Evolutionary conservation across 2,797 vertebrate species (phyloP).

Genomic region (Chelon labrosus): DNA sequence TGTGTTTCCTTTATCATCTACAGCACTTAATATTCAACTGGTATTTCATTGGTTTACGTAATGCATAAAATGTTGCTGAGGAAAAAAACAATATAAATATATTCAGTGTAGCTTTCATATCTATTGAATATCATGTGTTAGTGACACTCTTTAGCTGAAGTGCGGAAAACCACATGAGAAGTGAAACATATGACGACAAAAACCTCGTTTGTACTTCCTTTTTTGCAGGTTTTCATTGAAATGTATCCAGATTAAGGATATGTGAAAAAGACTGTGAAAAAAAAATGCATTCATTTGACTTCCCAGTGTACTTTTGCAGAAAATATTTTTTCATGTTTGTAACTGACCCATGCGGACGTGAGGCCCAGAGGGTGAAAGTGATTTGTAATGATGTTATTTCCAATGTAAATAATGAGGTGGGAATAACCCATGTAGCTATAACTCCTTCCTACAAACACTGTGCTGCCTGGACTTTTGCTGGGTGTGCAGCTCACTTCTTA

Average conservation of each 20-base stretch:
- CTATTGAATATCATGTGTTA: slow-evolving; percentile 2
- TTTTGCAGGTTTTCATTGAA: background rate
- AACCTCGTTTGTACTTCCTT: slow-evolving; percentile 19
- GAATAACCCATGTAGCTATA: background rate
- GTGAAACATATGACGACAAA: slow-evolving; percentile 8
- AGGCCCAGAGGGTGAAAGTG: background rate
- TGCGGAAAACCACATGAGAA: slow-evolving; percentile 21
- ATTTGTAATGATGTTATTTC: slow-evolving; percentile 14
- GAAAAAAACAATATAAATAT: background rate
- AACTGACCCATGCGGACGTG: background rate
- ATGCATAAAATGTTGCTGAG: slow-evolving; percentile 4
- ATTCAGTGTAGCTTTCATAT: no score
- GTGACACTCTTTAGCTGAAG: background rate
- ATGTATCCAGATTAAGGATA: background rate
- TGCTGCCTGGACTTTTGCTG: background rate
- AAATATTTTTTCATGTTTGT: background rate
- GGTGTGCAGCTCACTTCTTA: background rate
- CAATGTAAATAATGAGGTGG: background rate
- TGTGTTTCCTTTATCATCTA: background rate
- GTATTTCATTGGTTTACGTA: slow-evolving; percentile 1
- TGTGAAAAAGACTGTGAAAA: slow-evolving; percentile 4
- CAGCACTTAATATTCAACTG: background rate
- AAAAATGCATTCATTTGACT: background rate
- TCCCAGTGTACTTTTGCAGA: slow-evolving; percentile 6
- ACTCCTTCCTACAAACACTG: background rate